These are phyloP conservation scores for Myxocyprinus asiaticus DNA, from an alignment of 2,113 vertebrate species.

Conservation along the genomic window DNA sequence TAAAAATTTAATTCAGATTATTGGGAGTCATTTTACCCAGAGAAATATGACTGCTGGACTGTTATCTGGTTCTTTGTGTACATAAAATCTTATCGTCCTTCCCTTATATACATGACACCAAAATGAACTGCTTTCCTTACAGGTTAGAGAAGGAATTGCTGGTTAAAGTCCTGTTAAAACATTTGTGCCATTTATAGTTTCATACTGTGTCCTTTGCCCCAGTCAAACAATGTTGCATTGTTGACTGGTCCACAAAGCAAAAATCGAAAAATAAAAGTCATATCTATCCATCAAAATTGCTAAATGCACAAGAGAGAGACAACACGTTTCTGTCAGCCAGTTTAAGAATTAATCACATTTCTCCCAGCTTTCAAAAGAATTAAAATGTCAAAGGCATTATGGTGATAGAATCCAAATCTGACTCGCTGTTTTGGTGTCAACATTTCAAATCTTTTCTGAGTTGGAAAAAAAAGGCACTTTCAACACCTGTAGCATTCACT, in stretches of 20 bases:
- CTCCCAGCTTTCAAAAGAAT: neutral
- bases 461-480: slow-evolving; percentile 94
- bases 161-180: too few species aligned
- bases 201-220: neutral
- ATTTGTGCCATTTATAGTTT: neutral
- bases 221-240: neutral
- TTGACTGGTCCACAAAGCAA: neutral
- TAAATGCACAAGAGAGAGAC: neutral
- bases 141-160: neutral
- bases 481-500: slow-evolving; percentile 78
- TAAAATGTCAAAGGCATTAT: slow-evolving; percentile 77
- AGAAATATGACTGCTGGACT: neutral
- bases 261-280: neutral
- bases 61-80: neutral
- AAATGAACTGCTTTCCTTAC: neutral
- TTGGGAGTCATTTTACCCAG: neutral
- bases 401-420: slow-evolving; percentile 66
- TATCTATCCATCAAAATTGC: neutral
- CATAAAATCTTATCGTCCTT: neutral
- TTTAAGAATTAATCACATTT: neutral
- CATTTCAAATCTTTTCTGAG: slow-evolving; percentile 79
- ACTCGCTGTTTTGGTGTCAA: slow-evolving; percentile 73
- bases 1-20: neutral
- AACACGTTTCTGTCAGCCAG: neutral
- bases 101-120: neutral